These are phyloP conservation scores for Platalea minor DNA, from an alignment of 2,797 vertebrate species.

Conservation along the genomic window DNA sequence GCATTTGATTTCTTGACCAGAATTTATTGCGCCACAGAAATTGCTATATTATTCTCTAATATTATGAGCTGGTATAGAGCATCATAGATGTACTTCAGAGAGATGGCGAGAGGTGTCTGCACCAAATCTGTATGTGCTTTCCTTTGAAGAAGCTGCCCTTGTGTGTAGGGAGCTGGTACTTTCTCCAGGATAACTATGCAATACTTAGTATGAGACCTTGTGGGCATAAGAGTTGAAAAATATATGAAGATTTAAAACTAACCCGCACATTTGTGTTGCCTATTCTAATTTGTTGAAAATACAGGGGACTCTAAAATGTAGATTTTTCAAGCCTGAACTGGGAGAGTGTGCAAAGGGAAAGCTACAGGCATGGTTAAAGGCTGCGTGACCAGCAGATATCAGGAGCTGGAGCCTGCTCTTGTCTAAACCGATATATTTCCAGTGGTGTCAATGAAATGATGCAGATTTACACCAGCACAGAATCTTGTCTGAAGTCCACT, in stretches of 20 bases:
- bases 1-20: neutral
- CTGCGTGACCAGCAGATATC: neutral
- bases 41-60: neutral
- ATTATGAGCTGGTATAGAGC: neutral
- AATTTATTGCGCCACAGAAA: neutral
- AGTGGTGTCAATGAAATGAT: neutral
- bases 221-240: neutral
- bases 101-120: neutral
- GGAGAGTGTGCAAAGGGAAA: neutral
- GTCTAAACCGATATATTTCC: neutral
- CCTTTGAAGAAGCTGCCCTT: neutral
- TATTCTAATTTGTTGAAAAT: neutral
- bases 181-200: neutral
- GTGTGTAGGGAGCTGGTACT: neutral
- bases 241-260: neutral
- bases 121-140: fast-evolving
- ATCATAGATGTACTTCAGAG: neutral
- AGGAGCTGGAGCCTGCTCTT: neutral
- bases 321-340: neutral
- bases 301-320: neutral
- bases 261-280: neutral
- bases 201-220: neutral
- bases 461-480: neutral
- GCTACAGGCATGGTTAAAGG: neutral
- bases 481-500: neutral